Evolutionary conservation across 2,113 vertebrate genomes (phyloP), one percentile per base, ranked within the genome.

Genomic region (Aptenodytes forsteri): DNA sequence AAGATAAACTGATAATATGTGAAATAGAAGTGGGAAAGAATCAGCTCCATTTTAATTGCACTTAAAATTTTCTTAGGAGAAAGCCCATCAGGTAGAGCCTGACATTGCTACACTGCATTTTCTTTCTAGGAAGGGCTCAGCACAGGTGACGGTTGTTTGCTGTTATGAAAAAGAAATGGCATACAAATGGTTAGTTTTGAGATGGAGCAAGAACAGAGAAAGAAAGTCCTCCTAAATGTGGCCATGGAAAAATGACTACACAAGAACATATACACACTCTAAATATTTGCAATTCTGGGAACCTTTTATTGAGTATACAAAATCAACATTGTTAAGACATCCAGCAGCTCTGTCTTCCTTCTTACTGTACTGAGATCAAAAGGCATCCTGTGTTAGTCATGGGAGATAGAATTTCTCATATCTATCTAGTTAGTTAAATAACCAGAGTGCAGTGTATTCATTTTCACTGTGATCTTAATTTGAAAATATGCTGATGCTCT

Each of bases 391-490:
- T 89, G 87, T 90, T 94, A 96, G 94, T 91, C 93, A 95, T 20
- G 67, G 29, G 85, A 91, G 55, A 95, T 25, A 93, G 78, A 95
- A 90, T 91, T 97, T 95, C 82, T 95, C 87, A 47, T 89, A 93
- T 86, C 87, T 92, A 34, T 77, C 85, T 92, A 92, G 87, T 78
- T 90, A 94, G 89, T 95, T 93, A 97, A 97, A 96, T 83, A 97
- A 87, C 70, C 55, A 78, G 78, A 93, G 88, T 96, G 73, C 83
- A 86, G 66, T 23, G 47, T 91, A 93, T 93, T 94, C 66, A 89
- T 96, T 97, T 97, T 90, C 90, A 91, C 46, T 80, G 64, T 93
- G 70, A 91, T 96, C 73, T 95, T 94, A 94, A 96, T 97, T 96
- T 96, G 87, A 97, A 98, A 97, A 95, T 94, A 92, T 83, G 66